Evolutionary conservation across 2,888 invertebrate genomes (phyloP), one percentile per base, ranked within the genome.

Genomic region (Halictus quadricinctus): DNA sequence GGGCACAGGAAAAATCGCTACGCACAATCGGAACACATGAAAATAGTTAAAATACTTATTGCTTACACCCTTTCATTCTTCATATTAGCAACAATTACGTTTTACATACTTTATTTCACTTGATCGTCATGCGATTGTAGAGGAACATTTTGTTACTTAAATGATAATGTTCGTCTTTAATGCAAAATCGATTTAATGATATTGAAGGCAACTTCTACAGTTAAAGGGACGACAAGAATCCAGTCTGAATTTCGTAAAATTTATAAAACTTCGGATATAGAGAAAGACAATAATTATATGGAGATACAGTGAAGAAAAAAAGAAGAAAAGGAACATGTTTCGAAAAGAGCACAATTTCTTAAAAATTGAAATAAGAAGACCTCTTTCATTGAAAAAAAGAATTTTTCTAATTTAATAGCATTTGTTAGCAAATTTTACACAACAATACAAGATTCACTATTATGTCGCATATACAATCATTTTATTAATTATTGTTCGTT

Each of bases 41-140:
- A 95, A 90, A 95, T 96, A 86, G 94, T 95, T 41, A 94, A 95
- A 92, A 95, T 96, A 88, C 95, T 96, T 91, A 95, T 96, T 89
- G 95, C 96, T 84, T 95, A 96, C 91, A 96, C 96, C 54, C 93
- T 95, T 79, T 95, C 95, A 66, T 96, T 96, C 91, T 95, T 96
- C 88, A 93, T 95, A 83, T 92, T 96, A 90, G 95, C 95, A 74
- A 95, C 95, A 85, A 94, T 95, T 81, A 95, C 96, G 64, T 96
- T 96, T 94, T 96, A 96, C 91, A 94, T 95, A 88, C 95, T 96
- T 88, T 96, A 96, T 93, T 95, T 96, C 92, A 94, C 94, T 79
- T 95, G 93, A 93, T 66, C 5, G n/a, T 60, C 29, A 60, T 43
- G 21, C 18, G 50, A 3, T 36, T 54, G 60, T 25, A 73, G 46